Evolutionary conservation across 2,113 vertebrate genomes (phyloP).

Genomic region (Ailuropoda melanoleuca): DNA sequence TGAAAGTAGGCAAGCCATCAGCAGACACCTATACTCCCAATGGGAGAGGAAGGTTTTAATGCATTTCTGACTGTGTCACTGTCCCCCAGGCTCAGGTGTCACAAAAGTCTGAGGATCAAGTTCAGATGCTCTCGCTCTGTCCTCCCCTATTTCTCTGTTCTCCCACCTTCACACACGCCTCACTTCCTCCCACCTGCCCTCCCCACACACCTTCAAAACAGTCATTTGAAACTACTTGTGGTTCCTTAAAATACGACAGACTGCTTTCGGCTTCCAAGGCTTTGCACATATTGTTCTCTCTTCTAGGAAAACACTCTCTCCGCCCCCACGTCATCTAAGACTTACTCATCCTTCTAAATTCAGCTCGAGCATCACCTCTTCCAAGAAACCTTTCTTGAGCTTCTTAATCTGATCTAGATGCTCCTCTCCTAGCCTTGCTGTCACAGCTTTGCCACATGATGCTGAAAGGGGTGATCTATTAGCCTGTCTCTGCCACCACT

Average conservation of each 20-base stretch:
- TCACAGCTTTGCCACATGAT: not conserved
- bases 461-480: not conserved
- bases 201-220: not conserved
- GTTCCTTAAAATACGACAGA: constrained; percentile 29
- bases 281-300: constrained; percentile 42
- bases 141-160: not conserved
- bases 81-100: not conserved
- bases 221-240: not conserved
- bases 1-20: not conserved
- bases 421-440: not conserved
- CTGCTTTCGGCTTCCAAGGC: not conserved
- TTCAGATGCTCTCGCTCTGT: not conserved
- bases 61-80: not conserved
- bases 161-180: not conserved
- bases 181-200: not conserved
- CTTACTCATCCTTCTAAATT: constrained; percentile 65
- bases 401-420: not conserved
- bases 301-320: constrained; percentile 62
- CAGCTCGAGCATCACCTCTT: constrained; percentile 55
- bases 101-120: not conserved
- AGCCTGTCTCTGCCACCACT: not conserved
- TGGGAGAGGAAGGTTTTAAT: not conserved
- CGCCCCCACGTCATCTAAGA: not conserved
- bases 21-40: not conserved
- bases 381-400: constrained; percentile 51